A percentile compares a stretch with the other conserved stretches of the same genome.
Evolutionary conservation across 2,888 invertebrate species (phyloP).

Genomic region (Dascillus cervinus): DNA sequence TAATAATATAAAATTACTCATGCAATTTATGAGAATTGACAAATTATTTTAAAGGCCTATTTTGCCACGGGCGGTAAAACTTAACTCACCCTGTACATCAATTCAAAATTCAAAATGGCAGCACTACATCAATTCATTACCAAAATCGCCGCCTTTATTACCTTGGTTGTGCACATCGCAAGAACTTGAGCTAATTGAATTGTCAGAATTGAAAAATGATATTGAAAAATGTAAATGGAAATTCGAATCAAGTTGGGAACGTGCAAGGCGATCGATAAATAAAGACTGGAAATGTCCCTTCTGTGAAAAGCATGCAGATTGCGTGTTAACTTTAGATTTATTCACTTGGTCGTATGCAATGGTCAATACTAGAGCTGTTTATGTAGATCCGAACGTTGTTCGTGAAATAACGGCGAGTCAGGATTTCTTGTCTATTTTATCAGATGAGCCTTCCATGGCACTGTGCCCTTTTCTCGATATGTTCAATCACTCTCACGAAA

Average conservation of each 20-base stretch:
- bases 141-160: constrained; percentile 52
- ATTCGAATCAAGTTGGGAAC: constrained; percentile 40
- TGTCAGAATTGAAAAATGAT: constrained; percentile 48
- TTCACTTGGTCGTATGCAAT: constrained; percentile 78
- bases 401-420: constrained; percentile 32
- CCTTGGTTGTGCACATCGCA: constrained; percentile 59
- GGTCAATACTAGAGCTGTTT: constrained; percentile 81
- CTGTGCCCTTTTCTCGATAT: constrained; percentile 84
- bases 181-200: constrained; percentile 49
- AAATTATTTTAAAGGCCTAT: no score
- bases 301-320: constrained; percentile 38
- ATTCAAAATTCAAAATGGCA: constrained; percentile 55
- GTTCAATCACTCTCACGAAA: constrained; percentile 72
- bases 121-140: constrained; percentile 63
- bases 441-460: constrained; percentile 59
- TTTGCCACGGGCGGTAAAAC: no score
- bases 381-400: constrained; percentile 51
- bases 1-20: no score
- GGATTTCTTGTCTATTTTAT: constrained; percentile 35
- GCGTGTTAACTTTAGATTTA: constrained; percentile 47
- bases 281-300: constrained; percentile 38
- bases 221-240: constrained; percentile 47
- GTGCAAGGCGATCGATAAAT: constrained; percentile 43
- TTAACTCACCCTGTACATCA: no score
- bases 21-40: no score